phyloP scores from a whole-genome alignment of 2,113 vertebrate genomes.

The Anarrhichthys ocellatus region DNA sequence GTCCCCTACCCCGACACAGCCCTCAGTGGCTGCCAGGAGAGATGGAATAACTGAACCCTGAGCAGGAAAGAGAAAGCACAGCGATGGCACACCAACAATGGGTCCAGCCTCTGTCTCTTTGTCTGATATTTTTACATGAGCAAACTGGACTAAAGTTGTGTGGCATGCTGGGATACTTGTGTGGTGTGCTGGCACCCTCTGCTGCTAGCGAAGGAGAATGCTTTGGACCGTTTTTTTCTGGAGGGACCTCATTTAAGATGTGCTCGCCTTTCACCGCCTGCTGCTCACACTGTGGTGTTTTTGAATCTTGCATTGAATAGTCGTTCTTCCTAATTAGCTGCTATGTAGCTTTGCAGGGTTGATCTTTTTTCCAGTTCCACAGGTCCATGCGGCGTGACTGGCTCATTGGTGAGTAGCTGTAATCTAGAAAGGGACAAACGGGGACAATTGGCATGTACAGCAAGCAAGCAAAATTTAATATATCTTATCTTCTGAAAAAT shows the following conservation, averaged over 20 bases:
- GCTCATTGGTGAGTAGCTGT: background rate
- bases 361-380: background rate
- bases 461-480: background rate
- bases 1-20: conserved; percentile 20
- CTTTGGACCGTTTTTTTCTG: background rate
- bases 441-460: background rate
- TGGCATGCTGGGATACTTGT: conserved; percentile 45
- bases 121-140: conserved; percentile 42
- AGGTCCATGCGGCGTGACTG: background rate
- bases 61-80: conserved; percentile 20
- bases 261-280: background rate
- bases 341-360: background rate
- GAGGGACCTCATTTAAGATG: background rate
- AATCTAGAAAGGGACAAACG: conserved; percentile 5
- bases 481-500: background rate
- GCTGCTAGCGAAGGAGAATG: conserved; percentile 77
- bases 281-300: background rate
- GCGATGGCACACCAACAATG: background rate
- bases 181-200: conserved; percentile 87
- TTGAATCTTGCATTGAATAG: background rate
- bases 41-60: conserved; percentile 38
- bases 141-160: conserved; percentile 31
- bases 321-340: background rate
- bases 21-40: conserved; percentile 24
- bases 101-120: conserved; percentile 1